Evolutionary conservation across 2,797 vertebrate genomes (phyloP).

Genomic region (Pantherophis alleghaniensis): DNA sequence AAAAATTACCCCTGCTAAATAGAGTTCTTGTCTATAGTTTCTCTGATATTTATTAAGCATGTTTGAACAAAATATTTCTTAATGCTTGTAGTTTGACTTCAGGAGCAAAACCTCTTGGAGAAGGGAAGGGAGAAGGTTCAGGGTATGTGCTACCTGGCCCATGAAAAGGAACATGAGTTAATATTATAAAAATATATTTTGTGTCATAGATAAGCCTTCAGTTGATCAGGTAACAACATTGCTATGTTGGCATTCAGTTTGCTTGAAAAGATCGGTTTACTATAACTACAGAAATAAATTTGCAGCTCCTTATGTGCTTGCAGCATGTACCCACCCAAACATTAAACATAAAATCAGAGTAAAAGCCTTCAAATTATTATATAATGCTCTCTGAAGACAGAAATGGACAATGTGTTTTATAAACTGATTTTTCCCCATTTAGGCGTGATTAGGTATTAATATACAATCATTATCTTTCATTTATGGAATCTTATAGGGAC

Average conservation of each 20-base stretch:
- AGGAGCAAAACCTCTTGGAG: not conserved
- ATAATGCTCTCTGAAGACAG: not conserved
- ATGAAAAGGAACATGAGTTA: conserved; percentile 57
- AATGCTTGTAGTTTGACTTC: not conserved
- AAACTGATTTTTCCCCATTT: not conserved
- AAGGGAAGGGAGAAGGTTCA: not conserved
- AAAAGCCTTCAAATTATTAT: conserved; percentile 26
- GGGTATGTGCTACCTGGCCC: conserved; percentile 28
- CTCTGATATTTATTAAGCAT: not conserved
- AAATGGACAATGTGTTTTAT: not conserved
- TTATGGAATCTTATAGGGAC: not conserved
- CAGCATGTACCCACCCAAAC: conserved; percentile 33
- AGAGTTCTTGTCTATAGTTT: not conserved
- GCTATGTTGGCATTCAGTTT: conserved; percentile 62
- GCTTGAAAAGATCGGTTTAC: conserved; percentile 64
- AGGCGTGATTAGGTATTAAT: not conserved
- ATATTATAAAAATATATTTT: conserved; percentile 62
- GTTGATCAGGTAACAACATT: conserved; percentile 66
- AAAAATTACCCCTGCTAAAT: not conserved
- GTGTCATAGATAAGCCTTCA: conserved; percentile 63
- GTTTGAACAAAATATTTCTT: not conserved
- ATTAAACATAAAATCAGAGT: conserved; percentile 37
- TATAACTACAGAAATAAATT: conserved; percentile 65
- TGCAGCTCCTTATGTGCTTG: conserved; percentile 51
- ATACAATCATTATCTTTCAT: not conserved